These are phyloP conservation scores for Hippocampus guttulatus DNA, from an alignment of 2,113 vertebrate species.

Conservation along the genomic window DNA sequence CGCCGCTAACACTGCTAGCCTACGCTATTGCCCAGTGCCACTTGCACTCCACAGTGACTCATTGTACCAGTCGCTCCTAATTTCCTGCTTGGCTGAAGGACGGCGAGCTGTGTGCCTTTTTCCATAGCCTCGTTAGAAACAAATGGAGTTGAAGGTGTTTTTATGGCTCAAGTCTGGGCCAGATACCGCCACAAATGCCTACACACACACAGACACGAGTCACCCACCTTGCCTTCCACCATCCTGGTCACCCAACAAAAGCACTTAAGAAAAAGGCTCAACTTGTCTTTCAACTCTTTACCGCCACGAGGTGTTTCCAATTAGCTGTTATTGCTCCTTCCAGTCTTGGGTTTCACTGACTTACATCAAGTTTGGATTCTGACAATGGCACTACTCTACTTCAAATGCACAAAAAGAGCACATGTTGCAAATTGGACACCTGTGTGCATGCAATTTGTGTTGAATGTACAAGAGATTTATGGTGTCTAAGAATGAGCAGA, in stretches of 20 bases:
- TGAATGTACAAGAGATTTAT: conserved; percentile 43
- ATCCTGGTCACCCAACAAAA: conserved; percentile 5
- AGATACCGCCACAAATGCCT: conserved; percentile 40
- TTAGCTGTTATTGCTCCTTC: conserved; percentile 57
- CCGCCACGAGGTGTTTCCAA: conserved; percentile 57
- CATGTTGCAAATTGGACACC: conserved; percentile 41
- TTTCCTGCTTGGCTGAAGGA: conserved; percentile 52
- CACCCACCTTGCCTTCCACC: conserved; percentile 9
- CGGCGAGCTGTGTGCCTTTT: conserved; percentile 18
- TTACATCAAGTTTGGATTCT: conserved; percentile 24
- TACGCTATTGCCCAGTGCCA: conserved; percentile 35
- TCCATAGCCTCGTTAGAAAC: conserved; percentile 54
- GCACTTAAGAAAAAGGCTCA: conserved; percentile 12
- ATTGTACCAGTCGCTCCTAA: conserved; percentile 63
- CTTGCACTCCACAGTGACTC: conserved; percentile 62
- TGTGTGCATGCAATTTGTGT: conserved; percentile 47
- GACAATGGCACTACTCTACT: conserved; percentile 23
- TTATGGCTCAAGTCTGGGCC: conserved; percentile 45
- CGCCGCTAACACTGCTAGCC: conserved; percentile 27
- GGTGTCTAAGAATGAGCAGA: conserved; percentile 17
- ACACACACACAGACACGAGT: background rate
- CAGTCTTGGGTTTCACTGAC: conserved; percentile 39
- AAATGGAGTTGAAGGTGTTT: conserved; percentile 62
- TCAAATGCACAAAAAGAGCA: conserved; percentile 32
- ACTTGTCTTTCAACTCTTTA: conserved; percentile 51